phyloP scores from a whole-genome alignment of 1,140 invertebrate species.

The Bemisia tabaci region DNA sequence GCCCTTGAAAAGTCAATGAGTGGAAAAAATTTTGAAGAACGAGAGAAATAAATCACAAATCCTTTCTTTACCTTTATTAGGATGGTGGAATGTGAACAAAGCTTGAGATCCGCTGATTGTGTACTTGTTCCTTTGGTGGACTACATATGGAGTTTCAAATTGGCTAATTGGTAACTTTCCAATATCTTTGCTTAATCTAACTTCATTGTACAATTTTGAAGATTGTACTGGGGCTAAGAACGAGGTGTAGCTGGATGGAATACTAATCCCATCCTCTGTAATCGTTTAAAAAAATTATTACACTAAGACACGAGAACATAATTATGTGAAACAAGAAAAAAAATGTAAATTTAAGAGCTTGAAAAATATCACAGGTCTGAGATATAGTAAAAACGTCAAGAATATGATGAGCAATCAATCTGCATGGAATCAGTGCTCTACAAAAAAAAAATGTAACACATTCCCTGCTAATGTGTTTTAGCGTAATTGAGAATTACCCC shows the following conservation, averaged over 20 bases:
- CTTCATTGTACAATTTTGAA: conserved; percentile 58
- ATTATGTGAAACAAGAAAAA: conserved; percentile 7
- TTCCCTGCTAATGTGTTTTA: no score
- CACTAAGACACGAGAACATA: conserved; percentile 10
- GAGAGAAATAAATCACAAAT: no score
- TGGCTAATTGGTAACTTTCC: conserved; percentile 42
- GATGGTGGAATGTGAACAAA: conserved; percentile 82
- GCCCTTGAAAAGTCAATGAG: no score
- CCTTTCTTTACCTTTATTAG: conserved; percentile 51
- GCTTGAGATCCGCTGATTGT: conserved; percentile 62
- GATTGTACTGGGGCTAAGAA: conserved; percentile 78
- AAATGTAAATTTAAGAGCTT: no score
- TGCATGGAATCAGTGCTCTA: no score
- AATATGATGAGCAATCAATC: no score
- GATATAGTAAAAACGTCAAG: no score
- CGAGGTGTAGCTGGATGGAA: conserved; percentile 81
- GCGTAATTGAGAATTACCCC: no score
- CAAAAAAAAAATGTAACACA: no score
- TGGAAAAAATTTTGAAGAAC: no score
- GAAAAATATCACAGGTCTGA: no score
- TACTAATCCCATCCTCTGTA: conserved; percentile 74
- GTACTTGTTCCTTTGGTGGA: conserved; percentile 80
- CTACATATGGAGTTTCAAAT: conserved; percentile 84
- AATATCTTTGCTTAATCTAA: conserved; percentile 32
- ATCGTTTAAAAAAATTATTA: no score